Evolutionary conservation across 2,113 vertebrate genomes (phyloP).

Genomic region (Paedocypris sp.): DNA sequence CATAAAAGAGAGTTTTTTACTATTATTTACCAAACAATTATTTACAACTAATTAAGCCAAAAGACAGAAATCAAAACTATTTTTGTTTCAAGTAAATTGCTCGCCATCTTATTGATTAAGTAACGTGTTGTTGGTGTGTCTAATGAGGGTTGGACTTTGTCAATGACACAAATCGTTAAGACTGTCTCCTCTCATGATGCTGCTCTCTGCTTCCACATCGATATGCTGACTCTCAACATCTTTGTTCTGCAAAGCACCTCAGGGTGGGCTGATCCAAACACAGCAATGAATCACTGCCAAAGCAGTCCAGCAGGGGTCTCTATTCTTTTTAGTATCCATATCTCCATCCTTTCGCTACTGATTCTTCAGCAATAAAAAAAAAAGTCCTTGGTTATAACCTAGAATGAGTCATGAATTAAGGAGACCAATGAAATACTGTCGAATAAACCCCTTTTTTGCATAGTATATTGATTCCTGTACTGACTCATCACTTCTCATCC

Average conservation of each 20-base stretch:
- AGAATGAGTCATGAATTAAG: neutral
- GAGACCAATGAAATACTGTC: neutral
- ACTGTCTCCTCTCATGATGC: neutral
- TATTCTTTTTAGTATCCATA: neutral
- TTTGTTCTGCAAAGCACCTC: neutral
- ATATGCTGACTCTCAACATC: conserved; percentile 14
- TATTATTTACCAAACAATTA: too few species aligned
- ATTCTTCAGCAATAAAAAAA: too few species aligned
- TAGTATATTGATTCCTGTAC: conserved; percentile 15
- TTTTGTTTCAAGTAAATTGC: neutral
- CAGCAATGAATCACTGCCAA: conserved; percentile 8
- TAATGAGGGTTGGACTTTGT: neutral
- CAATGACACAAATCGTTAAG: neutral
- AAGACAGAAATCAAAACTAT: too few species aligned
- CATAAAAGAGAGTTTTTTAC: too few species aligned
- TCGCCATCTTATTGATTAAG: neutral
- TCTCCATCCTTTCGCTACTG: neutral
- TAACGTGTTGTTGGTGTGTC: conserved; percentile 8
- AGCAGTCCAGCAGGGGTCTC: conserved; percentile 4
- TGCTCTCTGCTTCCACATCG: conserved; percentile 3
- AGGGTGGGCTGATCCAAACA: neutral
- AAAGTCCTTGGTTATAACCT: neutral
- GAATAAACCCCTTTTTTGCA: neutral
- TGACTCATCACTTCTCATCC: conserved; percentile 25
- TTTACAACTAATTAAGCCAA: too few species aligned